A percentile compares a stretch with the other conserved stretches of the same genome.
These are phyloP conservation scores for Xestia xanthographa DNA, from an alignment of 2,888 invertebrate species.

Conservation along the genomic window DNA sequence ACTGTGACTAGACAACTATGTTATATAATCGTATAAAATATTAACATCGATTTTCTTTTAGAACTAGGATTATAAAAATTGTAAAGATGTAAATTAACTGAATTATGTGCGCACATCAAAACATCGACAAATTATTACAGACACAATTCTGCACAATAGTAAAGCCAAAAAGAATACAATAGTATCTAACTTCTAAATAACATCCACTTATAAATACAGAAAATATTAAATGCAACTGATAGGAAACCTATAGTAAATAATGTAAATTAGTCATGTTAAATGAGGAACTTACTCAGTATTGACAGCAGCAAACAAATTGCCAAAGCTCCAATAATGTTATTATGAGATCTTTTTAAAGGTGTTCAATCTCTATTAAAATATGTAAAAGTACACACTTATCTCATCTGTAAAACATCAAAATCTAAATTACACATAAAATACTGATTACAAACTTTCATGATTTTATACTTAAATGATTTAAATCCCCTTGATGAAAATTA, in stretches of 20 bases:
- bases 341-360: slow-evolving; percentile 63
- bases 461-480: slow-evolving; percentile 29
- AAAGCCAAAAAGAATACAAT: slow-evolving; percentile 56
- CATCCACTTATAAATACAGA: slow-evolving; percentile 61
- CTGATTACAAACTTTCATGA: slow-evolving; percentile 63
- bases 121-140: slow-evolving; percentile 27
- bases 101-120: slow-evolving; percentile 42
- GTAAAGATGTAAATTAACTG: slow-evolving; percentile 48
- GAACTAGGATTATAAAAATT: slow-evolving; percentile 64
- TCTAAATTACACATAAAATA: slow-evolving; percentile 67
- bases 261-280: slow-evolving; percentile 51
- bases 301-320: slow-evolving; percentile 41
- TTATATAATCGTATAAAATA: slow-evolving; percentile 63
- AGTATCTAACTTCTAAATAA: slow-evolving; percentile 54
- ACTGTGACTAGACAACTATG: slow-evolving; percentile 71
- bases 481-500: slow-evolving; percentile 47
- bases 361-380: slow-evolving; percentile 52
- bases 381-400: slow-evolving; percentile 50
- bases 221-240: slow-evolving; percentile 70
- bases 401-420: slow-evolving; percentile 57
- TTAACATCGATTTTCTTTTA: slow-evolving; percentile 64
- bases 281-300: slow-evolving; percentile 39
- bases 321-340: slow-evolving; percentile 40
- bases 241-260: slow-evolving; percentile 67
- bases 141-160: slow-evolving; percentile 40